These are phyloP conservation scores for Ammodramus savannarum DNA, from an alignment of 2,113 vertebrate species.

Conservation along the genomic window DNA sequence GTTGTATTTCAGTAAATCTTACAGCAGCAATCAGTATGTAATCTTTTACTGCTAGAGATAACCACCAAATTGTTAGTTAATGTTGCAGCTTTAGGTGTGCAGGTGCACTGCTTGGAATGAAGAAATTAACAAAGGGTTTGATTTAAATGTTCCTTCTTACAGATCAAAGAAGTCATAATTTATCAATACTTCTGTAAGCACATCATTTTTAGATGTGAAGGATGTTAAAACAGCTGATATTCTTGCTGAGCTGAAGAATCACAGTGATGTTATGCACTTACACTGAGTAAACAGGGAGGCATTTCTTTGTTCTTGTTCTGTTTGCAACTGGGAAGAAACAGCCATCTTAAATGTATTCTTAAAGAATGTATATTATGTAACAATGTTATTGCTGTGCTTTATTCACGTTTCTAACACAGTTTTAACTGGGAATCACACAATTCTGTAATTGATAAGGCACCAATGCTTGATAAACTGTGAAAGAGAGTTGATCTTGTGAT, in stretches of 20 bases:
- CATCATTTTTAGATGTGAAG: not conserved
- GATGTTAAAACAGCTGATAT: not conserved
- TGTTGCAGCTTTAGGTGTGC: not conserved
- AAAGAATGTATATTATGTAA: not conserved
- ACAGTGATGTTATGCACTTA: not conserved
- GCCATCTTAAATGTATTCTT: not conserved
- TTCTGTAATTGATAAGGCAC: not conserved
- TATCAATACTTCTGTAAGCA: fast-evolving
- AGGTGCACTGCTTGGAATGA: not conserved
- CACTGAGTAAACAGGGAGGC: not conserved
- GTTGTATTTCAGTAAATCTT: not conserved
- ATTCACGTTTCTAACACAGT: not conserved
- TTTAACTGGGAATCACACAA: not conserved
- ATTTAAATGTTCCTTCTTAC: not conserved
- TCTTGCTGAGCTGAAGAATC: not conserved
- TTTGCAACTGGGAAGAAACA: not conserved
- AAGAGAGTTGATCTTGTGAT: not conserved
- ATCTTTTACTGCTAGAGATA: not conserved
- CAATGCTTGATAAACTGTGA: not conserved
- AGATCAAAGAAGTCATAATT: not conserved
- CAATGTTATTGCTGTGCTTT: not conserved
- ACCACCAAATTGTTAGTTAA: not conserved
- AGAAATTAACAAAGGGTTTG: not conserved
- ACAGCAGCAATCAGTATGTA: not conserved
- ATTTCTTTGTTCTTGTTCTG: not conserved